A percentile compares a stretch with the other conserved stretches of the same genome.
Conservation (phyloP, 2,113 vertebrate genomes). For the Podiceps cristatus region DNA sequence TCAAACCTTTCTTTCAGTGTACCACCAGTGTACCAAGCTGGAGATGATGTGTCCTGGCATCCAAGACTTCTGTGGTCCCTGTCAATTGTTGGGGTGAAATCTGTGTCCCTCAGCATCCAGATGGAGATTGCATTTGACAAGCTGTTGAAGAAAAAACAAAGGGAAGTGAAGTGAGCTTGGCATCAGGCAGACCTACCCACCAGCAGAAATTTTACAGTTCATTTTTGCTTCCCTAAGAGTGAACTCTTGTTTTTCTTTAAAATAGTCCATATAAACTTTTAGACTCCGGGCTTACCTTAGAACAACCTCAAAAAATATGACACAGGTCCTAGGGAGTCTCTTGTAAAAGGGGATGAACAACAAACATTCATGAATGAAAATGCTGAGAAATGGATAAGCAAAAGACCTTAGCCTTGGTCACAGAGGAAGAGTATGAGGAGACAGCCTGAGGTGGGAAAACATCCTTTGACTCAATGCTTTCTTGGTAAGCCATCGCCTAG, state of each 20-base stretch:
- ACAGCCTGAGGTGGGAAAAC: neutral
- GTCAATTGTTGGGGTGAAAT: neutral
- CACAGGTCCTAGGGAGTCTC: accelerated
- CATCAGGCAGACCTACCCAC: neutral
- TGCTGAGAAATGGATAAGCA: neutral
- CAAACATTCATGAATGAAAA: neutral
- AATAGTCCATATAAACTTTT: neutral
- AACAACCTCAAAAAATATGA: neutral
- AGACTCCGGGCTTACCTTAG: neutral
- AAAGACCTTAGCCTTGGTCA: neutral
- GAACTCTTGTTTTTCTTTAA: neutral
- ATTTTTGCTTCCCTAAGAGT: neutral
- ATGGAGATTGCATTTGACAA: neutral
- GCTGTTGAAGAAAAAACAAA: neutral
- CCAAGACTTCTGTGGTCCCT: accelerated
- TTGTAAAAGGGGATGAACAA: neutral
- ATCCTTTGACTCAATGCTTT: neutral
- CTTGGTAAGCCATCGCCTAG: neutral
- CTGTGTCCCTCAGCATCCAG: neutral
- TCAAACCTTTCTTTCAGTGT: neutral
- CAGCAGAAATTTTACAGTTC: neutral
- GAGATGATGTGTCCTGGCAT: neutral
- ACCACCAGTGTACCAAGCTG: neutral
- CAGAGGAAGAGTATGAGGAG: neutral
- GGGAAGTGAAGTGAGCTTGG: neutral